Percentiles rank a stretch among this genome's conserved stretches.
Evolutionary conservation across 2,888 invertebrate genomes (phyloP).

Genomic region (Acleris sparsana): DNA sequence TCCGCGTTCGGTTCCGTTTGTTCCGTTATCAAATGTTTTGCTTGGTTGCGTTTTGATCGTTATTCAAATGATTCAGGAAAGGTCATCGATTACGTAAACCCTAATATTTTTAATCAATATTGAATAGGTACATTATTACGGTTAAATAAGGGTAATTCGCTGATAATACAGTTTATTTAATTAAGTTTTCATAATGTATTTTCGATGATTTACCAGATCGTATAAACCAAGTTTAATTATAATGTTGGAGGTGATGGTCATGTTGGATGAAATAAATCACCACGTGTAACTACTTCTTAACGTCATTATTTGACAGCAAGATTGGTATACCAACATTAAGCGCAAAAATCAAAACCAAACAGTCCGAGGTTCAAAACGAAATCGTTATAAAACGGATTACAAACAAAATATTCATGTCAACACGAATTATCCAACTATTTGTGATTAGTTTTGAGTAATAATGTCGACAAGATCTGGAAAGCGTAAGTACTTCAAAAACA

Average conservation of each 20-base stretch:
- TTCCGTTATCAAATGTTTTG: slow-evolving; percentile 8
- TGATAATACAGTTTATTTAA: too few relatives aligned
- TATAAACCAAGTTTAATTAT: neutral
- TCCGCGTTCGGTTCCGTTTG: slow-evolving; percentile 30
- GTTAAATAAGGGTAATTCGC: too few relatives aligned
- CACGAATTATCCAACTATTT: slow-evolving; percentile 27
- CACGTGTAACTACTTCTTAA: neutral
- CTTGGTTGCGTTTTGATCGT: slow-evolving; percentile 29
- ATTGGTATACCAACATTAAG: slow-evolving; percentile 16
- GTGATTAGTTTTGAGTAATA: slow-evolving; percentile 36
- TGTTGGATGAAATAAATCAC: neutral
- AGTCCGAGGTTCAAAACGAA: slow-evolving; percentile 24
- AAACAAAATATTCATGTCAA: slow-evolving; percentile 25
- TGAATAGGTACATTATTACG: too few relatives aligned
- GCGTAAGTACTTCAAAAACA: slow-evolving; percentile 56
- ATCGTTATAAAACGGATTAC: slow-evolving; percentile 34
- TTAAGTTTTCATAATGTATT: too few relatives aligned
- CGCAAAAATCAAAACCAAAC: slow-evolving; percentile 11
- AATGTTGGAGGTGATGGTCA: neutral
- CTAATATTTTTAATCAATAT: too few relatives aligned
- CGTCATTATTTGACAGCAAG: slow-evolving; percentile 14
- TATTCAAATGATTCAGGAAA: slow-evolving; percentile 1
- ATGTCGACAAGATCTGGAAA: slow-evolving; percentile 78
- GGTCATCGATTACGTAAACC: too few relatives aligned
- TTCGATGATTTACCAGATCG: neutral